Evolutionary conservation across 2,113 vertebrate genomes (phyloP).

Genomic region (Syngnathus floridae): DNA sequence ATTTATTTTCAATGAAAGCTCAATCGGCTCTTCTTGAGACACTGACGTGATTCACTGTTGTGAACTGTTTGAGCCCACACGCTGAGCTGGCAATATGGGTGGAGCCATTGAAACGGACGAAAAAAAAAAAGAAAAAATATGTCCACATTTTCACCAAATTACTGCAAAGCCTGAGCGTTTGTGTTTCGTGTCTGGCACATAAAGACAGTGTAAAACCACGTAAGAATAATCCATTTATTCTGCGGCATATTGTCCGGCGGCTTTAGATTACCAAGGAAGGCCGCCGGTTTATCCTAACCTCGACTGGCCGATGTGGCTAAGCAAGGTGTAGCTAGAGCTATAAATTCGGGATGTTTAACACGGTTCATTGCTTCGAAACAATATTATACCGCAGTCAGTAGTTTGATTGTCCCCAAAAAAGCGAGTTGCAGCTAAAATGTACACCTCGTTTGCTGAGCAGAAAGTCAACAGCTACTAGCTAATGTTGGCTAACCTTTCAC

Average conservation of each 20-base stretch:
- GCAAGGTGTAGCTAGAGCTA: constrained; percentile 25
- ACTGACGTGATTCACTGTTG: constrained; percentile 23
- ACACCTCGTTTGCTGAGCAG: neutral
- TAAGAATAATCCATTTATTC: neutral
- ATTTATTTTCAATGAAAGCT: neutral
- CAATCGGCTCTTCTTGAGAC: neutral
- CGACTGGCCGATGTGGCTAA: constrained; percentile 60
- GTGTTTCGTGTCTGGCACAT: accelerated
- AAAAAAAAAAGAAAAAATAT: constrained; percentile 3
- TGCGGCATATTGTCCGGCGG: accelerated
- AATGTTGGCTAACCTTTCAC: neutral
- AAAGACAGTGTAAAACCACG: neutral
- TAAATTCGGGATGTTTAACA: neutral
- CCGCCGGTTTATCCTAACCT: constrained; percentile 17
- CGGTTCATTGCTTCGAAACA: neutral
- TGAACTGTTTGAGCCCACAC: constrained; percentile 54
- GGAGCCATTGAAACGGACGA: constrained; percentile 51
- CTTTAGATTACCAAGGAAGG: neutral
- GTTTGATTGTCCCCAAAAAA: neutral
- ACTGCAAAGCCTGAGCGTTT: neutral
- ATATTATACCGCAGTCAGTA: neutral
- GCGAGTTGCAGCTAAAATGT: neutral
- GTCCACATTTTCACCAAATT: neutral
- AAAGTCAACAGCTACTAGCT: neutral
- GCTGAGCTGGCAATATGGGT: constrained; percentile 74